phyloP scores from a whole-genome alignment of 2,113 vertebrate genomes.

The Butorides virescens region DNA sequence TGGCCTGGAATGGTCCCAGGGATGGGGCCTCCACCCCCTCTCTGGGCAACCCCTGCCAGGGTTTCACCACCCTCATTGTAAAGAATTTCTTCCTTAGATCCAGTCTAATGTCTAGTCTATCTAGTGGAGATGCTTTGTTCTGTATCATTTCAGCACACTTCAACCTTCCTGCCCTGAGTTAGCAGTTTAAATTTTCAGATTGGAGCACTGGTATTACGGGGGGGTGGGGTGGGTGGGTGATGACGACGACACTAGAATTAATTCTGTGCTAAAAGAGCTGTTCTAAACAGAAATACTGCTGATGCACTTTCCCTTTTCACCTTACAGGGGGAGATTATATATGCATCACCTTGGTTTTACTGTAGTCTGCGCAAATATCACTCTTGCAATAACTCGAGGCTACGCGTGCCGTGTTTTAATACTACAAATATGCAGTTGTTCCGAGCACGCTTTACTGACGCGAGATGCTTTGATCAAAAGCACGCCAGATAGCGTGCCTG shows the following conservation, averaged over 20 bases:
- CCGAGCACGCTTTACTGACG: not conserved
- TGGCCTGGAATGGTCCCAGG: no score
- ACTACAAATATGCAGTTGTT: not conserved
- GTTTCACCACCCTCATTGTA: no score
- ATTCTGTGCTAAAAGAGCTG: slow-evolving; percentile 29
- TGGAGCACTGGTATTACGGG: not conserved
- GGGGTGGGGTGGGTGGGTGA: not conserved
- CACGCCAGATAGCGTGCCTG: not conserved
- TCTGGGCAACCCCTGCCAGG: no score
- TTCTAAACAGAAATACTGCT: slow-evolving; percentile 58
- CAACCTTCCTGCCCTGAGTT: not conserved
- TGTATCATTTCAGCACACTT: slow-evolving; percentile 9
- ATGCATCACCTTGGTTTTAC: slow-evolving; percentile 6
- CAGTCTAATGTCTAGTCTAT: no score
- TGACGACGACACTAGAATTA: not conserved
- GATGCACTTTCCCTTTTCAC: slow-evolving; percentile 18
- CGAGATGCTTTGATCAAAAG: slow-evolving; percentile 17
- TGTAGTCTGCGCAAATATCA: slow-evolving; percentile 1
- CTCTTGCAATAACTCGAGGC: not conserved
- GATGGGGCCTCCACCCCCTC: no score
- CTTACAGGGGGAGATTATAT: not conserved
- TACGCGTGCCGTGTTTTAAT: not conserved
- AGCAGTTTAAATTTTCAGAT: slow-evolving; percentile 33
- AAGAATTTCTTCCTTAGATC: no score
- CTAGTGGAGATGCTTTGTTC: not conserved